Evolutionary conservation across 1,140 invertebrate species (phyloP).

Genomic region (Reticulitermes speratus): DNA sequence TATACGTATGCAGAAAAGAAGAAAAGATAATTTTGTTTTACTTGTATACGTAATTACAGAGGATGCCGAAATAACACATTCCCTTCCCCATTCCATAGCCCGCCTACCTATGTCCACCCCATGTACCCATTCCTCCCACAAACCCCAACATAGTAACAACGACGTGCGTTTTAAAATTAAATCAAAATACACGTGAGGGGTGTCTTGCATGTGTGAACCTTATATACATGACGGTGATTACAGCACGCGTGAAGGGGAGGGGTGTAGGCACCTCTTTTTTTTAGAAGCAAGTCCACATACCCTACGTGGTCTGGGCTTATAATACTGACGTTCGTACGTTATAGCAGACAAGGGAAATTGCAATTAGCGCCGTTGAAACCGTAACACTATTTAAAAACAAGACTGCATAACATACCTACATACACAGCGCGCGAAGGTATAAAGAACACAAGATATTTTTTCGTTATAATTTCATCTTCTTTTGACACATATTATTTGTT

Average conservation of each 20-base stretch:
- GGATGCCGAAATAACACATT: background rate
- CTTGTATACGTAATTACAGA: conserved; percentile 19
- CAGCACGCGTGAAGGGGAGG: background rate
- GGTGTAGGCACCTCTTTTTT: background rate
- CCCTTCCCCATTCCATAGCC: background rate
- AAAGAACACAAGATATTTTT: background rate
- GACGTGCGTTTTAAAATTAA: conserved; percentile 13
- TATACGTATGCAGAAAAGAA: background rate
- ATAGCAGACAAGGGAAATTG: conserved; percentile 2
- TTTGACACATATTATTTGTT: background rate
- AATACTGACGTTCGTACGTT: background rate
- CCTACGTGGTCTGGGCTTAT: background rate
- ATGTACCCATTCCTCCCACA: background rate
- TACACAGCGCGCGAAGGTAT: background rate
- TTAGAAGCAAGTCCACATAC: background rate
- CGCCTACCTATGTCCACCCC: background rate
- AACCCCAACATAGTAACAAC: background rate
- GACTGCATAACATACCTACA: conserved; percentile 18
- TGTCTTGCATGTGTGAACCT: conserved; percentile 15
- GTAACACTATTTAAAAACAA: background rate
- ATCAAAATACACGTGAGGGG: conserved; percentile 14
- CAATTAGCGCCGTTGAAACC: background rate
- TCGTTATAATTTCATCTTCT: background rate
- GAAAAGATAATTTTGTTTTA: conserved; percentile 20
- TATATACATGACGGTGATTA: conserved; percentile 13